Base-by-base conservation (phyloP, 1,140 invertebrate species). In the Choristoneura fumiferana region DNA sequence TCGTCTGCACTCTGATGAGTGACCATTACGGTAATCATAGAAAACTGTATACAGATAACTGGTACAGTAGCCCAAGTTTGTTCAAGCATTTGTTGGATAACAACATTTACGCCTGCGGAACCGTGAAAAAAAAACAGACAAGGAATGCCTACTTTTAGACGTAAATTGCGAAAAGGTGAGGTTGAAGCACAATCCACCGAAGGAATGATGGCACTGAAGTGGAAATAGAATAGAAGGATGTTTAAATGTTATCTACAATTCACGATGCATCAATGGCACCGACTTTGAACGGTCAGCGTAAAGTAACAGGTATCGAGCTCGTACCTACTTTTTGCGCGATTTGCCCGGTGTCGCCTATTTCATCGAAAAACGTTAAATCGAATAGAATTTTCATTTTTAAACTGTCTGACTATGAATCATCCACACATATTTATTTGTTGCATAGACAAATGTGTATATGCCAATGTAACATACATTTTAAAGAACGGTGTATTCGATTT, bases 51-150 rank as follows among this genome's bases (percentile, higher is more conserved):
- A 56, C 61, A 8, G 69, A 71, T 29, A 68, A 66, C 13, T 68
- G 69, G 63, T 71, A 71, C 58, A 57, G 61, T 8, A 71, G 65
- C 60, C 65, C 65, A 8, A 22, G 14, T 35, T 54, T 71, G 49
- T 68, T 61, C 49, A 17, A 54, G 0, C 36, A 64, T 71, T 68
- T 66, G 36, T 63, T 62, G 54, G 14, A 59, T 55, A 62, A 38
- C 15, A 59, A 0, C 17, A 68, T 10, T 35, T 60, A 63, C 43
- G 57, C 58, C 58, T 69, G 66, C 35, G 62, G 62, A 6, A 69
- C 66, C 34, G 62, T 64, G 29, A 67, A 35, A 35, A 8, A n/a
- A 10, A 3, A 62, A 49, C 60, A 36, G 63, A 17, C 60, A 63
- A 57, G 15, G 36, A 4, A 69, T 69, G 67, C 58, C 63, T 0